Base-by-base conservation (phyloP, 2,797 vertebrate genomes). In the Sarcoramphus papa region DNA sequence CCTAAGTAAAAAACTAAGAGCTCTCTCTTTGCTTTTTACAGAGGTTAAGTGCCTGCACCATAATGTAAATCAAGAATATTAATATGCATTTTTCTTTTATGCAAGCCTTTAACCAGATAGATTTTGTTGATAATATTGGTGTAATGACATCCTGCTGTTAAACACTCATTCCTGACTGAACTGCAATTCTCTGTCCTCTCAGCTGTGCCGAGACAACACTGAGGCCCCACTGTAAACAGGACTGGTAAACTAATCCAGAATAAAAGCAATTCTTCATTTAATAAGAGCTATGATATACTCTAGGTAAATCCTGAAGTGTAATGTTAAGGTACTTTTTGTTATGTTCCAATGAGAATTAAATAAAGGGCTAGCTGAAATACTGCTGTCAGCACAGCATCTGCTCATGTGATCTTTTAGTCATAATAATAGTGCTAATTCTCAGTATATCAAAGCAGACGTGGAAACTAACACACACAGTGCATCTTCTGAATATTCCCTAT, bases 311-410 rank as follows among this genome's bases (percentile, higher is more conserved):
- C 67, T 80, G 68, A 80, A 74, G 51, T 74, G n/a, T 41, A 85
- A 74, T 74, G 45, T 82, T 79, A 91, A 23, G 33, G n/a, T 77
- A 77, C 68, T 77, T 27, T 1, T 27, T 1, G 3, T 48, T 87
- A 57, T 28, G 68, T 92, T 95, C 77, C 45, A 65, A 89, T 64
- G 60, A 95, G 83, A 95, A 91, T 88, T 93, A 94, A 95, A 96
- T 95, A 97, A 97, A 96, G 94, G 94, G 94, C 94, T 96, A 96
- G 94, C 94, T 95, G 86, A 97, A 97, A 92, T 85, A 93, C 85
- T 95, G 80, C 92, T 96, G 90, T 95, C 95, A 97, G 74, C 90
- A 68, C 60, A 96, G 92, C 93, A 97, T 95, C 97, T 97, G 95
- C 72, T 96, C 64, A 28, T 95, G 63, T 95, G 94, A 96, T 95